These are phyloP conservation scores for Nothoprocta pentlandii DNA, from an alignment of 2,113 vertebrate genomes.

Conservation along the genomic window DNA sequence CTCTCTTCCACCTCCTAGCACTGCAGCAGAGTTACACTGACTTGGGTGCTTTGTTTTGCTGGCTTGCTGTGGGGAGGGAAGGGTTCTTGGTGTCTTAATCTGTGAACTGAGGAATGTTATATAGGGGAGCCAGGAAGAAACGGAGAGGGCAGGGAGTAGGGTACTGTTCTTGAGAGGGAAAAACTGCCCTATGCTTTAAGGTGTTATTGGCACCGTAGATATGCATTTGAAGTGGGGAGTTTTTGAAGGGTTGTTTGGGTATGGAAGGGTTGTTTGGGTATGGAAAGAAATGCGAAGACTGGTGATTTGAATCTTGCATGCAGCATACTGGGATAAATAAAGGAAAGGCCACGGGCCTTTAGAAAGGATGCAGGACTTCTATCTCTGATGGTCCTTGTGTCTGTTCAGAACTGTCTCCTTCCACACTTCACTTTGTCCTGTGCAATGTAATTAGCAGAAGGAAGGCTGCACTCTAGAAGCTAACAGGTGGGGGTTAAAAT, in stretches of 20 bases:
- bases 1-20: not conserved
- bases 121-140: not conserved
- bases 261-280: not conserved
- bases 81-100: not conserved
- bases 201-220: not conserved
- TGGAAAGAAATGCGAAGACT: not conserved
- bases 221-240: not conserved
- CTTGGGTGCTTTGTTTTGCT: not conserved
- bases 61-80: not conserved
- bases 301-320: not conserved
- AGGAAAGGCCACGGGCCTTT: not conserved
- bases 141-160: fast-evolving
- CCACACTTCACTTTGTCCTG: not conserved
- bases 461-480: not conserved
- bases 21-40: not conserved
- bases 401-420: not conserved
- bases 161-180: not conserved
- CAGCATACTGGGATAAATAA: not conserved
- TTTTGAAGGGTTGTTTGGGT: not conserved
- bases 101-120: not conserved
- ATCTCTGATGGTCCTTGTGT: not conserved
- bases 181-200: not conserved
- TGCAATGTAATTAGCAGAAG: not conserved
- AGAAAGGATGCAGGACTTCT: not conserved
- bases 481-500: not conserved